These are phyloP conservation scores for Poeciliopsis turrubarensis DNA, from an alignment of 2,113 vertebrate genomes.

Conservation along the genomic window DNA sequence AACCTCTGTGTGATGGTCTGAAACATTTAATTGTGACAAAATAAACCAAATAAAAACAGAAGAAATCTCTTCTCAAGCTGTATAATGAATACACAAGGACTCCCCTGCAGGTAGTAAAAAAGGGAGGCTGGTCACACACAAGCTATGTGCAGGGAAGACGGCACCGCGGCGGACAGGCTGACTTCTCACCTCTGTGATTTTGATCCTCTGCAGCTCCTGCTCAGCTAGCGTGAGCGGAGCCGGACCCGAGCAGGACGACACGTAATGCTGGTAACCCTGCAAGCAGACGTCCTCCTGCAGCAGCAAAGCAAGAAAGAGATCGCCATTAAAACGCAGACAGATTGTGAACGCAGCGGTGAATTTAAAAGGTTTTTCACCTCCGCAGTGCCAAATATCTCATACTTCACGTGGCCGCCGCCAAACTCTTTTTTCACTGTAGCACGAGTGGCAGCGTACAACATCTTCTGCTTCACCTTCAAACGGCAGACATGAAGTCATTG, in stretches of 20 bases:
- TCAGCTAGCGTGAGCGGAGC: constrained; percentile 93
- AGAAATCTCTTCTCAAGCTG: neutral
- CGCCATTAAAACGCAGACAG: neutral
- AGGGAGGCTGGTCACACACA: neutral
- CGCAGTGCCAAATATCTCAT: constrained; percentile 92
- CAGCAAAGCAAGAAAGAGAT: constrained; percentile 28
- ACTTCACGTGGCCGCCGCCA: constrained; percentile 95
- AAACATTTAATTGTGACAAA: neutral
- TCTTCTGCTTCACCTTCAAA: constrained; percentile 94
- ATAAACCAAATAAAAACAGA: neutral
- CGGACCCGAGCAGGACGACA: constrained; percentile 87
- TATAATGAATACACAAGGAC: constrained; percentile 1
- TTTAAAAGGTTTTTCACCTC: constrained; percentile 81
- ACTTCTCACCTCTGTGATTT: constrained; percentile 90
- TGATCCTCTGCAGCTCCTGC: constrained; percentile 95
- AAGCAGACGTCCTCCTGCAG: constrained; percentile 92
- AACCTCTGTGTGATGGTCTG: neutral
- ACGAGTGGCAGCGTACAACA: constrained; percentile 95
- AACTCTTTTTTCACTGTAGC: constrained; percentile 99
- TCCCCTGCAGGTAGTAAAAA: neutral
- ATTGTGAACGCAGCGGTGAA: neutral
- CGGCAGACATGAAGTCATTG: neutral
- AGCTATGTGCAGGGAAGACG: constrained; percentile 15
- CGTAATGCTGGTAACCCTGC: constrained; percentile 89
- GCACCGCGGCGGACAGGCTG: neutral